These are phyloP conservation scores for Adineta ricciae DNA, from an alignment of 2,888 invertebrate genomes.

Conservation along the genomic window DNA sequence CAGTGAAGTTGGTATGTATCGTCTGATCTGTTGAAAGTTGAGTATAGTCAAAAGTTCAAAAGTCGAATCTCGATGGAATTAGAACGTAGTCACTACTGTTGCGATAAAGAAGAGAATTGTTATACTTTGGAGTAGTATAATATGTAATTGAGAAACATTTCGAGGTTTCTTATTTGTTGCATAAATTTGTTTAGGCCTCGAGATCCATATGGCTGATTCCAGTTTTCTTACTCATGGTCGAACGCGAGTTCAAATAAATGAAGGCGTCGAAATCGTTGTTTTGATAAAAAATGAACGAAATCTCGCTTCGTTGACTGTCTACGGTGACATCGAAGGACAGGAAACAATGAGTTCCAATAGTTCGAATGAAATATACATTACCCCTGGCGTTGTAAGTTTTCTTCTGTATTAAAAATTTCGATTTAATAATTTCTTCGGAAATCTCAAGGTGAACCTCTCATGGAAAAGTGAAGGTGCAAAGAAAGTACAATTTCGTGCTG, in stretches of 20 bases:
- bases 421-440: not conserved
- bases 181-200: not conserved
- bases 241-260: not conserved
- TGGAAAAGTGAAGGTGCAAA: constrained; percentile 19
- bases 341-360: not conserved
- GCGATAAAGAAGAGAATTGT: too few species aligned
- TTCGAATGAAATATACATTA: constrained; percentile 18
- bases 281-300: not conserved
- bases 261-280: constrained; percentile 15
- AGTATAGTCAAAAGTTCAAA: too few species aligned
- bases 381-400: not conserved
- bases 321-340: constrained; percentile 16
- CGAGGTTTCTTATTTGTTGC: too few species aligned
- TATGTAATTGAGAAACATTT: too few species aligned
- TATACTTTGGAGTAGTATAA: too few species aligned
- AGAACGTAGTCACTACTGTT: too few species aligned
- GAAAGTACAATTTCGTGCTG: constrained; percentile 18
- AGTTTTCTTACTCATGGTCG: not conserved
- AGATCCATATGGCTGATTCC: constrained; percentile 4
- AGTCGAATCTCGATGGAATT: too few species aligned
- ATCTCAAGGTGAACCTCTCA: not conserved
- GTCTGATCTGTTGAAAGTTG: too few species aligned
- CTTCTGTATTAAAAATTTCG: not conserved
- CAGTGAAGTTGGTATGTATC: not conserved
- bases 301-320: constrained; percentile 5